Evolutionary conservation across 1,140 invertebrate genomes (phyloP), one percentile per base, ranked within the genome.

Genomic region (Drosophila bifasciata): DNA sequence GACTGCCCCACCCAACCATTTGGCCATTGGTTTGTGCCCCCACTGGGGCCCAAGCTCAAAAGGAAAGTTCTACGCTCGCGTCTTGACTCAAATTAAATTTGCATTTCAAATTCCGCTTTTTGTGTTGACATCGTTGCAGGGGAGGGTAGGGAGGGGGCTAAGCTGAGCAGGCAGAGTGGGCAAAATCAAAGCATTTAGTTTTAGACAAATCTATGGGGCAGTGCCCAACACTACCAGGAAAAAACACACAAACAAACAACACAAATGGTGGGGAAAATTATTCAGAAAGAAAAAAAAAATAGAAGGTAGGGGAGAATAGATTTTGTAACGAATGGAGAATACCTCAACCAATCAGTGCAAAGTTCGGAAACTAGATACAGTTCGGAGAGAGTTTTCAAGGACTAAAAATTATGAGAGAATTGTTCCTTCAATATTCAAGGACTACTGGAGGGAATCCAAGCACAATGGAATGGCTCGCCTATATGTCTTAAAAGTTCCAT

Each of bases 61-160:
- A 11, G 9, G 28, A 9, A 32, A 36, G 32, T 36, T 8, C 32
- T 11, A 4, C 28, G 28, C 32, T 36, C 44, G 41, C 66, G 80
- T 76, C 81, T 79, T 72, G 81, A 75, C 83, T 78, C 74, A 88
- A 86, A 86, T 88, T 86, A 88, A 86, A 86, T 86, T 86, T 86
- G 83, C 83, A 86, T 86, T 88, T 88, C 83, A 86, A 86, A 86
- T 86, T 86, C 66, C 68, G 48, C 55, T 73, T 81, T 83, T 77
- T 36, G 32, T 36, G 73, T 84, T 76, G 62, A 85, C 76, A 71
- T 43, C 51, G 21, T 44, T 32, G 36, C 67, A 52, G 45, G 53
- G 19, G 39, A 21, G 16, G 15, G 52, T 7, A 15, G 17, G 36
- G n/a, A 16, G 39, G 17, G 23, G 19, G 23, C 1, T n/a, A n/a